A percentile compares a stretch with the other conserved stretches of the same genome.
These are phyloP conservation scores for Vidua macroura DNA, from an alignment of 2,113 vertebrate genomes.

Conservation along the genomic window DNA sequence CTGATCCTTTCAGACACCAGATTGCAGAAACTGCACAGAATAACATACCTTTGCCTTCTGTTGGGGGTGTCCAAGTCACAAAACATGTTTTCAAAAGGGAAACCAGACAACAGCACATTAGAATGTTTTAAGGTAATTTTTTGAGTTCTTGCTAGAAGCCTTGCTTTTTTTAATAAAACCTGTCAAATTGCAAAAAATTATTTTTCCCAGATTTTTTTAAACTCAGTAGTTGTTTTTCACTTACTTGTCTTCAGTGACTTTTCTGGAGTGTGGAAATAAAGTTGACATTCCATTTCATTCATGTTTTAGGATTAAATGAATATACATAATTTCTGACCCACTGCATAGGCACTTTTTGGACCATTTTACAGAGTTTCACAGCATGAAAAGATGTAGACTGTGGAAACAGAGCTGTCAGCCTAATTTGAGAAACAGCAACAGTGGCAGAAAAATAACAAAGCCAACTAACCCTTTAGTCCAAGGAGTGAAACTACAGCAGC, in stretches of 20 bases:
- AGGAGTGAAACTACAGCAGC: not conserved
- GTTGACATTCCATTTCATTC: not conserved
- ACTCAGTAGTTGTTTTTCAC: not conserved
- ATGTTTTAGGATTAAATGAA: not conserved
- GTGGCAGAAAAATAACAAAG: conserved; percentile 39
- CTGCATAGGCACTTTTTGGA: not conserved
- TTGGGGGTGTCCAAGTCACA: not conserved
- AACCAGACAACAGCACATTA: not conserved
- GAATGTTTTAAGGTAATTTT: not conserved
- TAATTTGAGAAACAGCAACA: conserved; percentile 41
- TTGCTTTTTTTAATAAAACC: not conserved
- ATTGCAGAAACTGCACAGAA: not conserved
- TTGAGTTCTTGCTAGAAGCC: not conserved
- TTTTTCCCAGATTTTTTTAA: not conserved
- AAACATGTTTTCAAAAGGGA: not conserved
- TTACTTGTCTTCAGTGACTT: not conserved
- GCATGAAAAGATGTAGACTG: conserved; percentile 1
- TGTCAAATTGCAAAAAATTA: not conserved
- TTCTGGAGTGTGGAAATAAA: not conserved
- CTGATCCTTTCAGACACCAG: not conserved
- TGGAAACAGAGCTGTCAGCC: not conserved
- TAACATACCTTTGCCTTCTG: not conserved
- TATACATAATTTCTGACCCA: not conserved
- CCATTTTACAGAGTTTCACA: conserved; percentile 5
- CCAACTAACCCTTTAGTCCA: conserved; percentile 23